These are phyloP conservation scores for Hetaerina americana DNA, from an alignment of 1,140 invertebrate species.

Conservation along the genomic window DNA sequence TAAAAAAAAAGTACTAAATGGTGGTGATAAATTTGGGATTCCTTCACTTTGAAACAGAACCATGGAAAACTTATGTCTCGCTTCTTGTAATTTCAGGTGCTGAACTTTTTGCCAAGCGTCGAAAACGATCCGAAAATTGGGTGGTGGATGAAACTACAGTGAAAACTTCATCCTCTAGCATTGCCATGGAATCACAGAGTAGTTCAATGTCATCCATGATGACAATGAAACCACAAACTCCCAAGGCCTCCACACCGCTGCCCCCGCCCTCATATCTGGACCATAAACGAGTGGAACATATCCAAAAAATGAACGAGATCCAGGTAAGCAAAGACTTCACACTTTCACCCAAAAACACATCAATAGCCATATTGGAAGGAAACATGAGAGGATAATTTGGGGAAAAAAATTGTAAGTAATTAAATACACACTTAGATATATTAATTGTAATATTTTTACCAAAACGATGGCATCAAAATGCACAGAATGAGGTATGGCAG, in stretches of 20 bases:
- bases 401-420: too few species aligned
- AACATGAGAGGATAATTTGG: too few species aligned
- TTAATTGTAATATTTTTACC: too few species aligned
- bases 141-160: constrained; percentile 60
- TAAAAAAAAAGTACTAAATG: too few species aligned
- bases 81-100: constrained; percentile 60
- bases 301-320: constrained; percentile 38
- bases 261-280: constrained; percentile 25
- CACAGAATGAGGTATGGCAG: too few species aligned
- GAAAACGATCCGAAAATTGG: constrained; percentile 76
- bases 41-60: too few species aligned
- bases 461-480: too few species aligned
- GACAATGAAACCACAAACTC: constrained; percentile 20
- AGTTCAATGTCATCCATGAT: neutral
- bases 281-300: constrained; percentile 31
- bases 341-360: too few species aligned
- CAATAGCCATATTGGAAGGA: too few species aligned
- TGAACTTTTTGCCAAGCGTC: constrained; percentile 73
- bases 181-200: neutral
- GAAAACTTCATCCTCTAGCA: constrained; percentile 14
- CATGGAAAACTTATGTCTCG: too few species aligned
- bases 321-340: constrained; percentile 26
- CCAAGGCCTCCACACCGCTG: constrained; percentile 18
- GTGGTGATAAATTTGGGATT: too few species aligned
- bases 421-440: too few species aligned